Percentiles rank a stretch among this genome's conserved stretches.
These are phyloP conservation scores for Timandra comae DNA, from an alignment of 2,888 invertebrate genomes.

Conservation along the genomic window DNA sequence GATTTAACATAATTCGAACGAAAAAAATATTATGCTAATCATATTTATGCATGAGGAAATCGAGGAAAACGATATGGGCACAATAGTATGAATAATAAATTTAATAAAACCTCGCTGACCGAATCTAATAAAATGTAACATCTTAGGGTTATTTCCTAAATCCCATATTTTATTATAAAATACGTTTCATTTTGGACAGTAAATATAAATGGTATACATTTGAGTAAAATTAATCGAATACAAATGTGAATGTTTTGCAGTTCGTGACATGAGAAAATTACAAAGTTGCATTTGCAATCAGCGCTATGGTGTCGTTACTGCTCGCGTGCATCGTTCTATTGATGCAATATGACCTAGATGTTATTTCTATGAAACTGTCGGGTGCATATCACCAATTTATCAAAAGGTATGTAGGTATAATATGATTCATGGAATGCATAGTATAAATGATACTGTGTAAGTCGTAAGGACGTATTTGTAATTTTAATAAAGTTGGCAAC, in stretches of 20 bases:
- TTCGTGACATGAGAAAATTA: constrained; percentile 55
- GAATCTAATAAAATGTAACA: no score
- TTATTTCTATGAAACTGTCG: constrained; percentile 51
- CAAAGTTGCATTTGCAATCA: constrained; percentile 51
- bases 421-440: constrained; percentile 1
- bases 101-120: no score
- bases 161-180: no score
- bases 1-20: constrained; percentile 5
- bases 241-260: constrained; percentile 18
- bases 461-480: constrained; percentile 2
- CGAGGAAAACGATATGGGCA: constrained; percentile 1
- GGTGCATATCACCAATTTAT: constrained; percentile 18
- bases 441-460: not conserved
- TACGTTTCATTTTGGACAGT: no score
- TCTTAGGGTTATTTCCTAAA: no score
- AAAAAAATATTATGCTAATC: constrained; percentile 1
- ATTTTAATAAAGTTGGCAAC: constrained; percentile 6
- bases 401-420: not conserved
- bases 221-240: no score
- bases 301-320: constrained; percentile 53
- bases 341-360: constrained; percentile 66
- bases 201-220: no score
- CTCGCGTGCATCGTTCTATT: constrained; percentile 62
- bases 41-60: no score
- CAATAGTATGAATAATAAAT: no score